Evolutionary conservation across 2,888 invertebrate genomes (phyloP).

Genomic region (Cloeon dipterum): DNA sequence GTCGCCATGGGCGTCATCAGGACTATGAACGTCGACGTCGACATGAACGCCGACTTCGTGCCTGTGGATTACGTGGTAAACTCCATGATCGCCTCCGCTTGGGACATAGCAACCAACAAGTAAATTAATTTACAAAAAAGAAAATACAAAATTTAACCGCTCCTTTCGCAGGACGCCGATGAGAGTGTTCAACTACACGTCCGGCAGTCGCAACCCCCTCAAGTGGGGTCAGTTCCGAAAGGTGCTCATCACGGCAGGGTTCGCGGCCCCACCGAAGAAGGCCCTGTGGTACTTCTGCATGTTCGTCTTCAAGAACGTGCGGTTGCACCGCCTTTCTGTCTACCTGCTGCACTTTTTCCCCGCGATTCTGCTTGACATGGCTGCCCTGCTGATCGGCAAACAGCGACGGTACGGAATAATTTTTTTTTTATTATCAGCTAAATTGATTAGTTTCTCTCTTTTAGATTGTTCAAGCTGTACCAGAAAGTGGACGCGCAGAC

Average conservation of each 20-base stretch:
- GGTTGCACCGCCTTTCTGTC: neutral
- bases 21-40: constrained; percentile 62
- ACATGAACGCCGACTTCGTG: constrained; percentile 62
- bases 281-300: neutral
- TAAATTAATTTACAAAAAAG: constrained; percentile 5
- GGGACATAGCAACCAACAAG: constrained; percentile 57
- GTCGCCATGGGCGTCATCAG: constrained; percentile 39
- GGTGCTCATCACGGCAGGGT: neutral
- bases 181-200: neutral
- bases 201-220: neutral
- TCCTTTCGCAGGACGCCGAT: neutral
- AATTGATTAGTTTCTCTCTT: no score
- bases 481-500: neutral
- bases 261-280: neutral
- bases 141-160: neutral
- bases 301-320: neutral
- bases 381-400: neutral
- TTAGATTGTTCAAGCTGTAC: neutral
- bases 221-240: neutral
- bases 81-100: constrained; percentile 76
- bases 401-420: no score
- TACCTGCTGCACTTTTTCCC: neutral
- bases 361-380: neutral
- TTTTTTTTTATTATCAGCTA: no score
- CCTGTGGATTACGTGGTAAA: constrained; percentile 85